Percentiles rank a stretch among this genome's conserved stretches.
These are phyloP conservation scores for Nymphalis c-album DNA, from an alignment of 2,888 invertebrate genomes.

Conservation along the genomic window DNA sequence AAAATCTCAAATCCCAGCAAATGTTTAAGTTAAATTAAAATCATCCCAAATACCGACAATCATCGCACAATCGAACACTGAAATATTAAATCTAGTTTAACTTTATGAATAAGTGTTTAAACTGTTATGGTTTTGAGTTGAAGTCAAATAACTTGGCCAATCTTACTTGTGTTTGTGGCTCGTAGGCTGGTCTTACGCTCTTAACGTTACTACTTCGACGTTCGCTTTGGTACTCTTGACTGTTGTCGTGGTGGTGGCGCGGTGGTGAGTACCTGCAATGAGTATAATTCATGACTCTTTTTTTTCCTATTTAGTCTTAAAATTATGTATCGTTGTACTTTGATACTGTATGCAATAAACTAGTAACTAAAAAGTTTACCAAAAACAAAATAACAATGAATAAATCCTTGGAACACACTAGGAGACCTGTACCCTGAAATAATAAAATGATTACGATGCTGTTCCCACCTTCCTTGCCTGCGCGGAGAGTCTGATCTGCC, in stretches of 20 bases:
- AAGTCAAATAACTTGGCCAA: neutral
- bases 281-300: too few species aligned
- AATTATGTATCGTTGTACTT: too few species aligned
- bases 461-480: constrained; percentile 12
- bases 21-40: too few species aligned
- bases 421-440: too few species aligned
- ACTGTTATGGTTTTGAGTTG: neutral
- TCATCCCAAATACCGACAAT: too few species aligned
- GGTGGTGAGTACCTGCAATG: constrained; percentile 54
- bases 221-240: constrained; percentile 44
- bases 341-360: too few species aligned
- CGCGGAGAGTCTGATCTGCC: constrained; percentile 19
- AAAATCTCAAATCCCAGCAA: too few species aligned
- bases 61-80: too few species aligned
- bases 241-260: constrained; percentile 46
- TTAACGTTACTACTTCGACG: constrained; percentile 42
- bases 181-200: constrained; percentile 61
- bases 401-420: too few species aligned
- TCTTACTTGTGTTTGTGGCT: constrained; percentile 57
- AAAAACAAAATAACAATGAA: too few species aligned
- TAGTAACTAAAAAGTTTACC: too few species aligned
- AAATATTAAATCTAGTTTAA: neutral
- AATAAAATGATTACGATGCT: neutral
- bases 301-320: too few species aligned
- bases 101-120: neutral